phyloP scores from a whole-genome alignment of 2,888 invertebrate species.

The Sialis fuliginosa region DNA sequence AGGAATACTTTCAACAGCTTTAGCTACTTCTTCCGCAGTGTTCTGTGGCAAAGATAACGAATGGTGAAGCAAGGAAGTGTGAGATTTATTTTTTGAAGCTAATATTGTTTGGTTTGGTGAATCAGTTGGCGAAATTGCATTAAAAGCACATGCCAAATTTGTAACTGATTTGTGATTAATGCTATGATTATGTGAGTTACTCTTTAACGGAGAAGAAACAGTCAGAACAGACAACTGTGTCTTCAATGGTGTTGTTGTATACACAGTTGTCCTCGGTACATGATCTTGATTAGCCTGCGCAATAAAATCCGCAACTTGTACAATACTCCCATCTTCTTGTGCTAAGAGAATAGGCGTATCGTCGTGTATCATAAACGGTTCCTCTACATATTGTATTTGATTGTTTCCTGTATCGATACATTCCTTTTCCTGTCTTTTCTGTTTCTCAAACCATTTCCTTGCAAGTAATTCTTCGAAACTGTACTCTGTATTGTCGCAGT shows the following conservation, averaged over 20 bases:
- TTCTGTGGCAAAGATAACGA: conserved; percentile 2
- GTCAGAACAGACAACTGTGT: conserved; percentile 1
- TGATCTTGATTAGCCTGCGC: not conserved
- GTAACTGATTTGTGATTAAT: not conserved
- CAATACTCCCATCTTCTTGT: not conserved
- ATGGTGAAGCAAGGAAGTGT: too few species aligned
- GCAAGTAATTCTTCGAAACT: conserved; percentile 64
- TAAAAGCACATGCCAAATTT: not conserved
- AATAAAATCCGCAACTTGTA: not conserved
- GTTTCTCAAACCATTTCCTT: conserved; percentile 6
- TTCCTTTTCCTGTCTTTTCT: too few species aligned
- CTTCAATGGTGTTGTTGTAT: conserved; percentile 3
- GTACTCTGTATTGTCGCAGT: conserved; percentile 44
- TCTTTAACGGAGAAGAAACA: conserved; percentile 1
- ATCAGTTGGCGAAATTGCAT: not conserved
- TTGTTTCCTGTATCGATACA: too few species aligned
- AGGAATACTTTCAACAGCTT: conserved; percentile 5
- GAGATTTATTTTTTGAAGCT: too few species aligned
- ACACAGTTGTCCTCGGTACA: not conserved
- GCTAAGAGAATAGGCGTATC: not conserved
- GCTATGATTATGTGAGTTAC: not conserved
- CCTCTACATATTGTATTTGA: too few species aligned
- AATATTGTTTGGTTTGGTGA: not conserved
- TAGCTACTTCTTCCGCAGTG: conserved; percentile 4
- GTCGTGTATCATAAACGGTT: not conserved